These are phyloP conservation scores for Cirrhinus molitorella DNA, from an alignment of 2,797 vertebrate genomes.

Conservation along the genomic window DNA sequence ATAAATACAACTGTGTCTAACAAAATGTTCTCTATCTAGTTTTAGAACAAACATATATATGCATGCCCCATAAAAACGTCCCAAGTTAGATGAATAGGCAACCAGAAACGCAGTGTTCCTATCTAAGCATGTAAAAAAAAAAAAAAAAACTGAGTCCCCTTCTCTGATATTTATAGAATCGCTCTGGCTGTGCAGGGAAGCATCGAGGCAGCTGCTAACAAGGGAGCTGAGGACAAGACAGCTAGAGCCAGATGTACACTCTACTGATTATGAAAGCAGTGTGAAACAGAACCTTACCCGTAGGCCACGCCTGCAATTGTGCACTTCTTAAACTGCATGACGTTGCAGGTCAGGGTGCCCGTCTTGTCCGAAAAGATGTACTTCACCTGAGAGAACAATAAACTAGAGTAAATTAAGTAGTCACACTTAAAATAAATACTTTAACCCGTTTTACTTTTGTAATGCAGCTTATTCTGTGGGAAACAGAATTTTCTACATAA, in stretches of 20 bases:
- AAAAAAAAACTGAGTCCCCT: constrained; percentile 31
- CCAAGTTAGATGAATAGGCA: constrained; percentile 32
- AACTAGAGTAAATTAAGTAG: not conserved
- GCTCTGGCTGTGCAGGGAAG: constrained; percentile 65
- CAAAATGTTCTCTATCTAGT: constrained; percentile 2
- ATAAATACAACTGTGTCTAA: constrained; percentile 44
- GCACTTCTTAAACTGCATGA: constrained; percentile 99
- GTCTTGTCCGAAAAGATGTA: constrained; percentile 99
- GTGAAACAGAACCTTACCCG: constrained; percentile 80
- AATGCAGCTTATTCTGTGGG: not conserved
- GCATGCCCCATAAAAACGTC: constrained; percentile 19
- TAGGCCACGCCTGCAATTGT: constrained; percentile 96
- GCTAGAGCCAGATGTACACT: constrained; percentile 69
- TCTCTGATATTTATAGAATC: constrained; percentile 73
- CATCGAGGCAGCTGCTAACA: constrained; percentile 75
- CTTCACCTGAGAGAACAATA: constrained; percentile 85
- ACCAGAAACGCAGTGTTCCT: not conserved
- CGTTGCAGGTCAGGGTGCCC: constrained; percentile 96
- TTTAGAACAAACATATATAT: not conserved
- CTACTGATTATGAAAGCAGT: constrained; percentile 71
- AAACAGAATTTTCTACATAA: not conserved
- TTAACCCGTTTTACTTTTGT: not conserved
- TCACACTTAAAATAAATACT: not conserved
- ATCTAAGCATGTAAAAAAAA: constrained; percentile 11
- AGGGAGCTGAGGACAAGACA: constrained; percentile 69